These are phyloP conservation scores for Anarsia innoxiella DNA, from an alignment of 2,888 invertebrate species.

Conservation along the genomic window DNA sequence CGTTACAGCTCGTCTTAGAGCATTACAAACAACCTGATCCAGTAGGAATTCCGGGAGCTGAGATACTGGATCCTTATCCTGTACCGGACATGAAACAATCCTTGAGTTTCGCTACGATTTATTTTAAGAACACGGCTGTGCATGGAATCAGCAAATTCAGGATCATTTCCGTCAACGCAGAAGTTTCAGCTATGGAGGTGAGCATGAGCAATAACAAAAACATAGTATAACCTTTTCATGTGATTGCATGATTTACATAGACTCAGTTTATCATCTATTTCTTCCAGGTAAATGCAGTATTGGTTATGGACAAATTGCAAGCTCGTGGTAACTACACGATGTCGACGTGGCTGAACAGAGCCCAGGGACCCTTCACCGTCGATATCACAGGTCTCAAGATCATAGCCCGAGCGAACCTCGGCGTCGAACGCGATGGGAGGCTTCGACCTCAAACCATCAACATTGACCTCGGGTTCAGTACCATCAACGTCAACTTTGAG, in stretches of 20 bases:
- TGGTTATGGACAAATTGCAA: slow-evolving; percentile 81
- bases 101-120: slow-evolving; percentile 80
- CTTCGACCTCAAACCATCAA: slow-evolving; percentile 85
- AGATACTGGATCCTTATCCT: slow-evolving; percentile 86
- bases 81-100: slow-evolving; percentile 85
- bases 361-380: slow-evolving; percentile 85
- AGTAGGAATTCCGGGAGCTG: slow-evolving; percentile 85
- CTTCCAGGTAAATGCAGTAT: slow-evolving; percentile 80
- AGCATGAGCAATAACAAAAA: no score
- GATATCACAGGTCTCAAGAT: slow-evolving; percentile 82
- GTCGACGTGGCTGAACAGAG: slow-evolving; percentile 80
- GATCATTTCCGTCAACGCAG: slow-evolving; percentile 80
- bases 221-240: no score
- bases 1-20: slow-evolving; percentile 80
- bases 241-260: no score
- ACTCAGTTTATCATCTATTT: no score
- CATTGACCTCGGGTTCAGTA: slow-evolving; percentile 85
- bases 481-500: slow-evolving; percentile 87
- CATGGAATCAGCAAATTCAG: slow-evolving; percentile 87
- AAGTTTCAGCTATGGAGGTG: slow-evolving; percentile 85
- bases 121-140: slow-evolving; percentile 81
- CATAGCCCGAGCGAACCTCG: slow-evolving; percentile 80
- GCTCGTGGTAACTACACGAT: slow-evolving; percentile 85
- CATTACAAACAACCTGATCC: slow-evolving; percentile 89
- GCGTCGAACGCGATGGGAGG: slow-evolving; percentile 83